Evolutionary conservation across 2,113 vertebrate species (phyloP), one percentile per base, ranked within the genome.

Genomic region (Periophthalmodon schlosseri): DNA sequence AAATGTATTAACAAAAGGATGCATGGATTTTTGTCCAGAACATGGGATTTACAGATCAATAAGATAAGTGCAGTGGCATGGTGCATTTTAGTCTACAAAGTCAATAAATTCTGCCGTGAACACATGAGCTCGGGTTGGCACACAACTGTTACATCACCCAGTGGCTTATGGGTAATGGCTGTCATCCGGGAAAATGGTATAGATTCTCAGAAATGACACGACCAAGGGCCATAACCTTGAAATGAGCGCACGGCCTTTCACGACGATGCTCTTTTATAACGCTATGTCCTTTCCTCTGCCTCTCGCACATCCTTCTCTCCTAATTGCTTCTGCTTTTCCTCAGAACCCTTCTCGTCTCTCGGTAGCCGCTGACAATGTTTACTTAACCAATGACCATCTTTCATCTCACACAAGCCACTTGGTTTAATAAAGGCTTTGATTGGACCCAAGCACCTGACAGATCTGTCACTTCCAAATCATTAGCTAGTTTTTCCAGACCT

Each of bases 371-470:
- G 72, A 80, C 76, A 15, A 12, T 39, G 61, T 75, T 77, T 72
- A 84, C 74, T 76, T 81, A 76, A 81, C 76, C 82, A 86, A 88
- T 78, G 63, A 72, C 34, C 50, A 58, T 73, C 67, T 77, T 80
- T 86, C 73, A 75, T 84, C 82, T 71, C 50, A 24, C 8, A 18
- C 24, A 2, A 75, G 34, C 24, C 1, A 14, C 52, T 57, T 20
- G 0, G 46, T 79, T 78, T 74, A 87, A 85, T 85, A 68, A 84
- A 82, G 74, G 77, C 70, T 47, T 60, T 20, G 68, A 46, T 61
- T 39, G 70, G 2, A 8, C 73, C 69, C 66, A 15, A 54, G 49
- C 49, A 33, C 49, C 15, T 9, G 66, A 24, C 67, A 69, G 76
- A 81, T 75, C 68, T 8, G 24, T 47, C 36, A 4, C 68, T 78